Evolutionary conservation across 2,797 vertebrate genomes (phyloP).

Genomic region (Merluccius polli): DNA sequence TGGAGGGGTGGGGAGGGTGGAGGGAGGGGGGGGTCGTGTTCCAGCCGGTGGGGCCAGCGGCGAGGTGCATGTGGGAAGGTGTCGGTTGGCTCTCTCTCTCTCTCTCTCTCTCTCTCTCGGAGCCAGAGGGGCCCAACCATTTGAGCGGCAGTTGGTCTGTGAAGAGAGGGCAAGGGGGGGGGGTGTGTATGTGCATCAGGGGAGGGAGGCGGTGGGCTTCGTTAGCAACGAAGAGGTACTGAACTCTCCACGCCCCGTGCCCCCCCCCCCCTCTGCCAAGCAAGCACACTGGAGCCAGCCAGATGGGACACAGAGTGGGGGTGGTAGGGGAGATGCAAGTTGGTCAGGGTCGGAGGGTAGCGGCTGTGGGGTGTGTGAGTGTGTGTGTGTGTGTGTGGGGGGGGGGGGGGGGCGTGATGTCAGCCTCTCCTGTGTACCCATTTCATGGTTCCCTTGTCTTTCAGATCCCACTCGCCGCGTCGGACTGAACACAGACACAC

Average conservation of each 20-base stretch:
- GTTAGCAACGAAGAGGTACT: constrained; percentile 65
- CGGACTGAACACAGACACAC: constrained; percentile 13
- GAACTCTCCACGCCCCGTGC: constrained; percentile 66
- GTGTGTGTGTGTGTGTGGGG: constrained; percentile 12
- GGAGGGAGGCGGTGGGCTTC: constrained; percentile 41
- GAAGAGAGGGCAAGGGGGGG: constrained; percentile 55
- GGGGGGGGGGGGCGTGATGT: constrained; percentile 45
- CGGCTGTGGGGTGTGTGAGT: not conserved
- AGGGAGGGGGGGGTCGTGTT: constrained; percentile 32
- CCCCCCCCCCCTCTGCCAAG: constrained; percentile 21
- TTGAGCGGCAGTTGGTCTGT: constrained; percentile 62
- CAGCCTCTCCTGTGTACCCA: constrained; percentile 55
- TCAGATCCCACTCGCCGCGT: constrained; percentile 54
- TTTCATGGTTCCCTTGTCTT: constrained; percentile 63
- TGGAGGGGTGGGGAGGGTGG: not conserved
- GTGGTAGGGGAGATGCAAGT: constrained; percentile 34
- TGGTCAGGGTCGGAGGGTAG: constrained; percentile 12
- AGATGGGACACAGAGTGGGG: constrained; percentile 51
- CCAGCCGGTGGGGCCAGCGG: constrained; percentile 56
- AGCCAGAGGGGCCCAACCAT: constrained; percentile 61
- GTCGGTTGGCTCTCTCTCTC: constrained; percentile 56
- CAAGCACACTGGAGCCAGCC: constrained; percentile 63
- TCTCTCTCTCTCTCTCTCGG: constrained; percentile 55
- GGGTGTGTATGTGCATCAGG: constrained; percentile 25
- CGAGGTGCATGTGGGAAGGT: constrained; percentile 62